Evolutionary conservation across 1,140 invertebrate species (phyloP).

Genomic region (Ooceraea biroi): DNA sequence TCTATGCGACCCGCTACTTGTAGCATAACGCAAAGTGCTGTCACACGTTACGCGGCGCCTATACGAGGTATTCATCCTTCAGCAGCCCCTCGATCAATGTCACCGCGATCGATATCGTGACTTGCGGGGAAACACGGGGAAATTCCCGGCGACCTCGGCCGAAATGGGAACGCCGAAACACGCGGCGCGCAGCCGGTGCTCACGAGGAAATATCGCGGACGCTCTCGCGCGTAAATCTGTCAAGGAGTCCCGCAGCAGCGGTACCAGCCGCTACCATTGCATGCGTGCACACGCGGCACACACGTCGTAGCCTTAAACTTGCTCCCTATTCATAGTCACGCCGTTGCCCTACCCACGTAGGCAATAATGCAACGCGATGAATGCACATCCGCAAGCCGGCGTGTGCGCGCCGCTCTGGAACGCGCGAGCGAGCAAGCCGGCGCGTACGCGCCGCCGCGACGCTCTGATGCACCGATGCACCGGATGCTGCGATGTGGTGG

Average conservation of each 20-base stretch:
- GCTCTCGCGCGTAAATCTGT: slow-evolving; percentile 75
- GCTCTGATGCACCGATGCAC: neutral
- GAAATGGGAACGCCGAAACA: neutral
- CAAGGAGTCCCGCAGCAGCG: slow-evolving; percentile 46
- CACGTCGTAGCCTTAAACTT: slow-evolving; percentile 77
- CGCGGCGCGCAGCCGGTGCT: neutral
- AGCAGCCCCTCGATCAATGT: slow-evolving; percentile 14
- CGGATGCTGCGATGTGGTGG: neutral
- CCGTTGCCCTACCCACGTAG: slow-evolving; percentile 61
- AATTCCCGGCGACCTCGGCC: slow-evolving; percentile 12
- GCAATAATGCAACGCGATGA: slow-evolving; percentile 73
- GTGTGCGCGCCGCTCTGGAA: slow-evolving; percentile 59
- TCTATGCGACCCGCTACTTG: too few species aligned
- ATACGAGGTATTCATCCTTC: too few species aligned
- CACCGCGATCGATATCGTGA: slow-evolving; percentile 26
- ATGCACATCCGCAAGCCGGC: slow-evolving; percentile 72
- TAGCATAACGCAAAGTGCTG: too few species aligned
- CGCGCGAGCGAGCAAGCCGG: slow-evolving; percentile 58
- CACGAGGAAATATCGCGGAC: slow-evolving; percentile 51
- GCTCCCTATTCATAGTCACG: slow-evolving; percentile 78
- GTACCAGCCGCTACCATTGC: slow-evolving; percentile 12
- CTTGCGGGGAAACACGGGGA: neutral
- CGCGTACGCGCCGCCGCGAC: slow-evolving; percentile 42
- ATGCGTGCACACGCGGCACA: slow-evolving; percentile 35
- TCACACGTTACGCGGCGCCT: too few species aligned